A percentile compares a stretch with the other conserved stretches of the same genome.
Conservation (phyloP, 2,888 invertebrate species). For the Spilarctia lutea region DNA sequence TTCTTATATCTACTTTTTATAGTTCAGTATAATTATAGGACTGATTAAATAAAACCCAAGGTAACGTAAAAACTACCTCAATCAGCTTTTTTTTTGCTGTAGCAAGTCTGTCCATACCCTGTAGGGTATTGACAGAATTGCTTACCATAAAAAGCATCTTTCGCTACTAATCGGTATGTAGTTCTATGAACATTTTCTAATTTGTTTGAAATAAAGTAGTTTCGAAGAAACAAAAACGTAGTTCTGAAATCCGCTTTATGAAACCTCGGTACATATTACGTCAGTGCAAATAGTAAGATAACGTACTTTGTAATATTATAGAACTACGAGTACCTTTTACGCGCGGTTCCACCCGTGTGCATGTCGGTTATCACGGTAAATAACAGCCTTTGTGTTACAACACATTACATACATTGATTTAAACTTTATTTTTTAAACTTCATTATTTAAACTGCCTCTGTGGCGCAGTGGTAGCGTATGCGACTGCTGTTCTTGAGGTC, state of each 20-base stretch:
- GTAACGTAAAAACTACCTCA: constrained; percentile 33
- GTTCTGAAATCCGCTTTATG: neutral
- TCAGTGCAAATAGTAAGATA: neutral
- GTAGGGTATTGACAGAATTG: too few relatives aligned
- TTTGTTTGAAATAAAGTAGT: neutral
- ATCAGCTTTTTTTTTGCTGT: constrained; percentile 30
- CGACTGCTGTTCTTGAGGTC: too few relatives aligned
- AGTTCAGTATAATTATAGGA: constrained; percentile 24
- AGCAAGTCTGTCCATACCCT: constrained; percentile 22
- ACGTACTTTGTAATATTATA: too few relatives aligned
- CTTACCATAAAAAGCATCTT: constrained; percentile 23
- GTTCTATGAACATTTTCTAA: neutral
- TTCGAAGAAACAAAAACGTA: neutral
- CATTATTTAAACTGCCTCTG: too few relatives aligned
- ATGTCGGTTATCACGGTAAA: too few relatives aligned
- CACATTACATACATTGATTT: too few relatives aligned
- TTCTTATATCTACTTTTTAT: constrained; percentile 26
- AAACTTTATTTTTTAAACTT: too few relatives aligned
- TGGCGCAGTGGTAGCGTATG: too few relatives aligned
- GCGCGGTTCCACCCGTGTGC: too few relatives aligned
- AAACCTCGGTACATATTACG: neutral
- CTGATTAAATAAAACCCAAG: constrained; percentile 35
- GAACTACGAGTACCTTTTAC: too few relatives aligned
- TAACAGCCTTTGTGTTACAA: too few relatives aligned
- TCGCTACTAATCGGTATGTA: constrained; percentile 13